A percentile compares a stretch with the other conserved stretches of the same genome.
Evolutionary conservation across 2,113 vertebrate species (phyloP).

Genomic region (Fregata magnificens): DNA sequence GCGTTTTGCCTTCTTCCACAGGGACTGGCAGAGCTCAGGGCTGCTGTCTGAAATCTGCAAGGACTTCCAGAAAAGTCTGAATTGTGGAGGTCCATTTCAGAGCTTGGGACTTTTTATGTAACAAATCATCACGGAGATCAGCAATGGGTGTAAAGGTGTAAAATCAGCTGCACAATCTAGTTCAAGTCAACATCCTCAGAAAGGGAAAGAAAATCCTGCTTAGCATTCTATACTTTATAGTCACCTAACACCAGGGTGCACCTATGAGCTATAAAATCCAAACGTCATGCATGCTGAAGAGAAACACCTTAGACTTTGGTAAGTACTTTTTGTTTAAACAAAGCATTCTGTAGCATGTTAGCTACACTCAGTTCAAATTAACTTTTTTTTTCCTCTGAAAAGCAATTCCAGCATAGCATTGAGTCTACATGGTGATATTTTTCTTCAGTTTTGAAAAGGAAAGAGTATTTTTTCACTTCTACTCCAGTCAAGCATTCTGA

Average conservation of each 20-base stretch:
- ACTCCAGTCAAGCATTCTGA: neutral
- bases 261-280: neutral
- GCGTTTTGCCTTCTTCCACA: neutral
- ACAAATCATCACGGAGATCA: neutral
- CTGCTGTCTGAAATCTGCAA: neutral
- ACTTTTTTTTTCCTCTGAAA: neutral
- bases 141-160: neutral
- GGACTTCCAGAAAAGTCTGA: neutral
- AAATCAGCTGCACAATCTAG: neutral
- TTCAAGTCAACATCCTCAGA: neutral
- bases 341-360: neutral
- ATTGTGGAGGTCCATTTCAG: neutral
- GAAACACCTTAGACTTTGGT: neutral
- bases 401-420: neutral
- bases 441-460: neutral
- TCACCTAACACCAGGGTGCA: neutral
- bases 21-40: neutral
- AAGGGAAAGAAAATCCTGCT: neutral
- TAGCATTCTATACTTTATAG: neutral
- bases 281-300: neutral
- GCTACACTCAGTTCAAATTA: neutral
- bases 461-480: neutral
- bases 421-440: neutral
- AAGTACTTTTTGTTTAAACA: neutral
- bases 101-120: neutral